Conservation (phyloP, 2,888 invertebrate genomes). For the Marronus borbonicus region DNA sequence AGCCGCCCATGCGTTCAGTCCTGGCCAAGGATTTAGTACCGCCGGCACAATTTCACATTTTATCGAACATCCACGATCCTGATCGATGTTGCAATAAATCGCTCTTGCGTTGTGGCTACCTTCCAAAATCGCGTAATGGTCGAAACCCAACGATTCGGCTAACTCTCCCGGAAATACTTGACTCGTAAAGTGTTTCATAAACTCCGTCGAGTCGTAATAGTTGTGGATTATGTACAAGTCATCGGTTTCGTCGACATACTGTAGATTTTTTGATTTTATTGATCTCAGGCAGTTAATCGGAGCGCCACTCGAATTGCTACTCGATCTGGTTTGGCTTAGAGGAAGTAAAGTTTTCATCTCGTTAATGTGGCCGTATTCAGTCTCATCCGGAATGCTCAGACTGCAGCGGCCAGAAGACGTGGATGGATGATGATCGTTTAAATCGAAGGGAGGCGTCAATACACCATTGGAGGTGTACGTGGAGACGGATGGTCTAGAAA, state of each 20-base stretch:
- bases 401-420: slow-evolving; percentile 29
- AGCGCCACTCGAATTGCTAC: slow-evolving; percentile 71
- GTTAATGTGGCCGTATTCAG: slow-evolving; percentile 77
- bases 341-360: slow-evolving; percentile 75
- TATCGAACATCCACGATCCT: slow-evolving; percentile 68
- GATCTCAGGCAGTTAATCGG: slow-evolving; percentile 73
- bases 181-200: slow-evolving; percentile 79
- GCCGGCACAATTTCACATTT: slow-evolving; percentile 81
- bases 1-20: slow-evolving; percentile 79
- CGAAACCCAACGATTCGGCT: slow-evolving; percentile 75
- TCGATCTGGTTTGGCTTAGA: slow-evolving; percentile 70
- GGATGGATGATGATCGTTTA: slow-evolving; percentile 47
- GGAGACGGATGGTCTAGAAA: slow-evolving; percentile 5
- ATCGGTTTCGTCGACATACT: slow-evolving; percentile 56
- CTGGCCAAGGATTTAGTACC: slow-evolving; percentile 82
- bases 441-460: slow-evolving; percentile 27
- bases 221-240: slow-evolving; percentile 63
- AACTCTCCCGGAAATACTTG: slow-evolving; percentile 77
- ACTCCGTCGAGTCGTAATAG: slow-evolving; percentile 78
- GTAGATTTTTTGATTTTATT: slow-evolving; percentile 68
- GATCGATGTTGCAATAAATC: slow-evolving; percentile 75
- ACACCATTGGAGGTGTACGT: slow-evolving; percentile 23
- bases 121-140: slow-evolving; percentile 71
- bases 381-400: slow-evolving; percentile 68
- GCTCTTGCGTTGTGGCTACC: slow-evolving; percentile 78